These are phyloP conservation scores for Eptatretus atami DNA, from an alignment of 2,797 vertebrate species.

Conservation along the genomic window DNA sequence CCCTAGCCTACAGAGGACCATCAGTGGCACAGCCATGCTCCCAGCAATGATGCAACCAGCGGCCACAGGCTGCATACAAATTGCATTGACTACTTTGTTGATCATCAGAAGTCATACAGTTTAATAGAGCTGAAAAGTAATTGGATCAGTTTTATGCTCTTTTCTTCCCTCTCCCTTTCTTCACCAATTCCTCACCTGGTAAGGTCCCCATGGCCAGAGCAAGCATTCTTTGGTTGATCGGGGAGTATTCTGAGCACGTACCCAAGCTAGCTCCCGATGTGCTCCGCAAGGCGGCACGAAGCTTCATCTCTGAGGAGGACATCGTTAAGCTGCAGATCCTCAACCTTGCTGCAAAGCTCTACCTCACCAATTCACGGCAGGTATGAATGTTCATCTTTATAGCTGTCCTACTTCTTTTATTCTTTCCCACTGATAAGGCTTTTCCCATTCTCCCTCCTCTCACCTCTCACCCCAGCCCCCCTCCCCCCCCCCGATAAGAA, in stretches of 20 bases:
- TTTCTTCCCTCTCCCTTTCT: no score
- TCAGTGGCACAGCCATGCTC: no score
- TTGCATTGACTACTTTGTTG: no score
- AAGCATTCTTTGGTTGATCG: conserved; percentile 87
- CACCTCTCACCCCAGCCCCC: no score
- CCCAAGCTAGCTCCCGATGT: conserved; percentile 81
- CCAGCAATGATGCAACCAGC: no score
- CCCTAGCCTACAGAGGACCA: no score
- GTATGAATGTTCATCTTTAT: conserved; percentile 13
- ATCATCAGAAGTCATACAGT: neutral
- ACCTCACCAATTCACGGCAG: conserved; percentile 93
- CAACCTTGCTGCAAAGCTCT: conserved; percentile 79
- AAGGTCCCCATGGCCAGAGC: conserved; percentile 91
- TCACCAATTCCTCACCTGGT: neutral
- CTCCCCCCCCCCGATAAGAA: no score
- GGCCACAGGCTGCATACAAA: no score
- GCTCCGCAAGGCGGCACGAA: conserved; percentile 85
- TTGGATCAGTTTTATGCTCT: no score
- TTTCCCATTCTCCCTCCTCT: no score
- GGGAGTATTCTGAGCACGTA: conserved; percentile 81
- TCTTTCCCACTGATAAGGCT: no score
- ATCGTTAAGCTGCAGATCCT: conserved; percentile 88
- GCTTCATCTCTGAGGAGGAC: conserved; percentile 75
- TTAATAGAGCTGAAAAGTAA: neutral
- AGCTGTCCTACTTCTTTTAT: no score